Evolutionary conservation across 1,140 invertebrate genomes (phyloP).

Genomic region (Pseudomyrmex flavicornis): DNA sequence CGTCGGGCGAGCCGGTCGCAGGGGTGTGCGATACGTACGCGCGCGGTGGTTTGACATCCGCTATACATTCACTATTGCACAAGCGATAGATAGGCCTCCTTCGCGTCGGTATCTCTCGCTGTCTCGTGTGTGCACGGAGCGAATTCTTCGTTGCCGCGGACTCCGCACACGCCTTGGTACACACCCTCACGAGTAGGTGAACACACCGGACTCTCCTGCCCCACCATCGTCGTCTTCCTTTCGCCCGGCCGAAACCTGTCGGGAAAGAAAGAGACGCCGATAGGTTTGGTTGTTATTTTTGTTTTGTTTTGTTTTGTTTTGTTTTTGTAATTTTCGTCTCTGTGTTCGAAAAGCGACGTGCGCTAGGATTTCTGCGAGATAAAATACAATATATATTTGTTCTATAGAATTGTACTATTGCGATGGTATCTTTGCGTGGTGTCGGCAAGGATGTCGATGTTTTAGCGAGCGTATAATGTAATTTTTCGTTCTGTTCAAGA

Average conservation of each 20-base stretch:
- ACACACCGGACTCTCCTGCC: conserved; percentile 51
- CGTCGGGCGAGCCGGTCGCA: conserved; percentile 39
- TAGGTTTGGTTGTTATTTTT: too few relatives aligned
- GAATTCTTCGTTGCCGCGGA: conserved; percentile 76
- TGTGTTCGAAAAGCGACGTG: conserved; percentile 55
- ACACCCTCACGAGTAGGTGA: conserved; percentile 78
- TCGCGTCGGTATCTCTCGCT: conserved; percentile 71
- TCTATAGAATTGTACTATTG: conserved; percentile 56
- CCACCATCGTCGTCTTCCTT: conserved; percentile 50
- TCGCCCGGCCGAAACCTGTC: conserved; percentile 27
- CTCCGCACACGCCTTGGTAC: conserved; percentile 78
- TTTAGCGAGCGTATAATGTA: too few relatives aligned
- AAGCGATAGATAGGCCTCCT: conserved; percentile 76
- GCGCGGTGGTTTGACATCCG: conserved; percentile 79
- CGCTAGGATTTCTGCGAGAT: conserved; percentile 62
- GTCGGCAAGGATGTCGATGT: too few relatives aligned
- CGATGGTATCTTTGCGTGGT: too few relatives aligned
- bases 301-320: too few relatives aligned
- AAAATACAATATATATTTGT: conserved; percentile 56
- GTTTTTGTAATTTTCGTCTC: conserved; percentile 50
- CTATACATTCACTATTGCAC: conserved; percentile 83
- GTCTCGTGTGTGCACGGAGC: conserved; percentile 66
- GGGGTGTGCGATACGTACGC: conserved; percentile 68
- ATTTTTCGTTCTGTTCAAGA: too few relatives aligned
- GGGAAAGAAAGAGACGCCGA: conserved; percentile 11